Evolutionary conservation across 2,113 vertebrate species (phyloP), one percentile per base, ranked within the genome.

Genomic region (Vicugna pacos): DNA sequence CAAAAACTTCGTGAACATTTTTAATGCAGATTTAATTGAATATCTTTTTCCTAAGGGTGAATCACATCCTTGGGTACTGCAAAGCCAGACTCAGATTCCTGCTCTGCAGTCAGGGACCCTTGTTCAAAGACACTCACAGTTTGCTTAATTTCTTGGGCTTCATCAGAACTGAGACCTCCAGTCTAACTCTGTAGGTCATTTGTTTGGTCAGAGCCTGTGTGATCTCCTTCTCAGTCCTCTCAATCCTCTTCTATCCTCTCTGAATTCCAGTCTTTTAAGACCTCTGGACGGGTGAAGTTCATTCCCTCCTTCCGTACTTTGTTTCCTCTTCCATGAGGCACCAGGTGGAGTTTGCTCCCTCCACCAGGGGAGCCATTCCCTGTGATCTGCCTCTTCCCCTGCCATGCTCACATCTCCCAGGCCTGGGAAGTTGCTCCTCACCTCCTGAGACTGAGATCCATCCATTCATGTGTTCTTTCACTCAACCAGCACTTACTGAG

Each of bases 261-360:
- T 54, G 77, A 60, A 32, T n/a, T 42, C 35, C 20, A 50, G 8
- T 54, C 19, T 83, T 32, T 35, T 16, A 16, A n/a, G 83, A 35
- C 15, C 26, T 58, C 72, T 60, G 5, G 19, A 75, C 13, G 38
- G 42, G 3, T 4, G 76, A 28, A 15, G n/a, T 4, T 26, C 64
- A 46, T 22, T 28, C 22, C 28, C 32, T 80, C 60, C 65, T 76
- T 64, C 26, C 58, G 46, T 26, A 24, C 16, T 56, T 20, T 24
- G 2, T 24, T 14, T 7, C 28, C 42, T 28, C 19, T 17, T 42
- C 35, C 52, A 17, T 6, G 12, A 79, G 35, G 64, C n/a, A n/a
- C 11, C 0, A 42, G 6, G 12, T 8, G 22, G 20, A 30, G n/a
- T 30, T 17, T 3, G 6, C 3, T 8, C 9, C 35, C 5, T 6